phyloP scores from a whole-genome alignment of 2,113 vertebrate genomes.

The Salvelinus sp. region DNA sequence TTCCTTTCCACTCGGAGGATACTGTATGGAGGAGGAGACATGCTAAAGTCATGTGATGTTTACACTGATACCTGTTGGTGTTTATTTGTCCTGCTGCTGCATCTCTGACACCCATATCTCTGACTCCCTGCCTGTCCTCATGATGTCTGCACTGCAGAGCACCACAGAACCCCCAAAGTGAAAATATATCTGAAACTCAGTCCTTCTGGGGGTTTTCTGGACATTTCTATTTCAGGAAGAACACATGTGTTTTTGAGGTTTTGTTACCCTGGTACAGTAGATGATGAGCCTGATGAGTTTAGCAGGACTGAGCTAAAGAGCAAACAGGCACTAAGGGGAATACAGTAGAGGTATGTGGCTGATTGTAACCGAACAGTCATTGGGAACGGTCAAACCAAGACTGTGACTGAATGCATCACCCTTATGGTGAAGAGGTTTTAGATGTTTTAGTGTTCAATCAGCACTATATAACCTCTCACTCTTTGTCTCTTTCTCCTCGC shows the following conservation, averaged over 20 bases:
- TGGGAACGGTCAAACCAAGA: constrained; percentile 6
- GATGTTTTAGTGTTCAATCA: not conserved
- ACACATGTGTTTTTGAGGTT: constrained; percentile 21
- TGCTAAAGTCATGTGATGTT: constrained; percentile 14
- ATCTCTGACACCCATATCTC: not conserved
- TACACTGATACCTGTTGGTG: constrained; percentile 7
- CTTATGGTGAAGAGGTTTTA: not conserved
- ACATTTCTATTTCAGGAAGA: constrained; percentile 49
- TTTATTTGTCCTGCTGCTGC: constrained; percentile 4
- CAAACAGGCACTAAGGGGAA: constrained; percentile 10
- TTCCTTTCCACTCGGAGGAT: not conserved
- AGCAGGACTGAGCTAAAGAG: constrained; percentile 43
- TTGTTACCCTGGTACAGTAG: constrained; percentile 10
- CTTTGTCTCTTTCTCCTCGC: not conserved
- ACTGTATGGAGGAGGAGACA: not conserved
- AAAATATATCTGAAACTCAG: constrained; percentile 47
- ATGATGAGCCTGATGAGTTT: constrained; percentile 49
- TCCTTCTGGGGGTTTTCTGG: constrained; percentile 14
- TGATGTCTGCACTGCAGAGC: not conserved
- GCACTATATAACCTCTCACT: not conserved
- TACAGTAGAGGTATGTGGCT: not conserved
- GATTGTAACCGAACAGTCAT: not conserved
- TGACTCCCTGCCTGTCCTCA: not conserved
- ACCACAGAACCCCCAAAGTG: constrained; percentile 28
- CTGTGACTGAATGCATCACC: constrained; percentile 1